A percentile compares a stretch with the other conserved stretches of the same genome.
Conservation (phyloP, 53 echinoderm and acorn worm genomes). For the Henricia sp. region DNA sequence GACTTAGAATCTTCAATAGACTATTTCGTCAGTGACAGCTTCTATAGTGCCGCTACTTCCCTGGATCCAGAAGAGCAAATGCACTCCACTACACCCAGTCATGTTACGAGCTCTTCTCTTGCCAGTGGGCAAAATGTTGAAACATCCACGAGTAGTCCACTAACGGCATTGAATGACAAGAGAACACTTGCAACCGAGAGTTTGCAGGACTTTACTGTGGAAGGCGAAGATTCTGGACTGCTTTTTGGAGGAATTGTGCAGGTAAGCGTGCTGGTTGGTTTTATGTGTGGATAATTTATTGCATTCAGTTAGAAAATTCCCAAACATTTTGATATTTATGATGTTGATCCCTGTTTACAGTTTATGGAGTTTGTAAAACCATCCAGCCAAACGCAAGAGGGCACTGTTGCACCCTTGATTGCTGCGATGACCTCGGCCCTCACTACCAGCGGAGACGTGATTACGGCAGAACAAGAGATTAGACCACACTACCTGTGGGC, state of each 20-base stretch:
- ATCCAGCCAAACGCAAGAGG: background rate
- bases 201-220: background rate
- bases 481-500: conserved; percentile 70
- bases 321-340: background rate
- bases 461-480: conserved; percentile 7
- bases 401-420: background rate
- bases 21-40: background rate
- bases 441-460: conserved; percentile 33
- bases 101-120: conserved; percentile 13
- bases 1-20: background rate
- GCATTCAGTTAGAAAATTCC: background rate
- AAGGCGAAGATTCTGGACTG: background rate
- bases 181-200: background rate
- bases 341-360: conserved; percentile 9
- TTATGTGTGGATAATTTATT: too few species aligned
- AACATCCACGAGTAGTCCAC: background rate
- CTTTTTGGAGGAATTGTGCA: background rate
- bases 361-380: conserved; percentile 30
- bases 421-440: conserved; percentile 4
- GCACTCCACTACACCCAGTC: background rate
- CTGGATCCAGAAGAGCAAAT: conserved; percentile 18
- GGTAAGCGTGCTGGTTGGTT: background rate
- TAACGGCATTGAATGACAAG: background rate
- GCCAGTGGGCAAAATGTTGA: background rate
- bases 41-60: background rate